A percentile compares a stretch with the other conserved stretches of the same genome.
Conservation (phyloP, 2,113 vertebrate species). For the Atrichornis clamosus region DNA sequence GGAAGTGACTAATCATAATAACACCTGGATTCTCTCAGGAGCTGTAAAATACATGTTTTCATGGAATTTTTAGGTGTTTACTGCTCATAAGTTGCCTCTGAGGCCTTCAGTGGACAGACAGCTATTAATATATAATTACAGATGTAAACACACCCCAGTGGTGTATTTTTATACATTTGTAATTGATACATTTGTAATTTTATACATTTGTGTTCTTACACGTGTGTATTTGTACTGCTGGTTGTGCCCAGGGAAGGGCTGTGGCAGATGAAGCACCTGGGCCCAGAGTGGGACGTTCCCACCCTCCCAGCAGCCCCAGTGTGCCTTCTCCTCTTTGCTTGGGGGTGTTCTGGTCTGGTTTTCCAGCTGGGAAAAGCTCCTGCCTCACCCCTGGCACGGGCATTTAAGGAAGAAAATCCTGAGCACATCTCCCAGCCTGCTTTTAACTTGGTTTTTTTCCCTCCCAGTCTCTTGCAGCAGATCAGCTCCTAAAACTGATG, state of each 20-base stretch:
- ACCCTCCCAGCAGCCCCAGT: neutral
- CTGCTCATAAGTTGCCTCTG: neutral
- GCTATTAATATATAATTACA: fast-evolving
- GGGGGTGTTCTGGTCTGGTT: fast-evolving
- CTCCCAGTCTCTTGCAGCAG: conserved; percentile 88
- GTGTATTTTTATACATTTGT: neutral
- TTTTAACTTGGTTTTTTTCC: neutral
- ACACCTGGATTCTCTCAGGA: neutral
- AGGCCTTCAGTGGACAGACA: neutral
- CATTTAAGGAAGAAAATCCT: neutral
- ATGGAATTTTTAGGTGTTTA: neutral
- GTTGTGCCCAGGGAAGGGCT: neutral
- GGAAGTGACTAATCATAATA: neutral
- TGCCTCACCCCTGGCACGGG: neutral
- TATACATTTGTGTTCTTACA: neutral
- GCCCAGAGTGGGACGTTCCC: neutral
- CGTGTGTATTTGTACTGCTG: neutral
- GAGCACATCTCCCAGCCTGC: fast-evolving
- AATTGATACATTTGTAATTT: neutral
- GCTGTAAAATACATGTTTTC: neutral
- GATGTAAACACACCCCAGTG: fast-evolving
- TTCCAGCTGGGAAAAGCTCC: neutral
- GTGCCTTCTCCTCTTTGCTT: too few relatives aligned
- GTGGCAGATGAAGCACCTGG: neutral
- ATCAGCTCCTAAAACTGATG: conserved; percentile 97